Base-by-base conservation (phyloP, 2,797 vertebrate genomes). In the Brachyalestes nurse region DNA sequence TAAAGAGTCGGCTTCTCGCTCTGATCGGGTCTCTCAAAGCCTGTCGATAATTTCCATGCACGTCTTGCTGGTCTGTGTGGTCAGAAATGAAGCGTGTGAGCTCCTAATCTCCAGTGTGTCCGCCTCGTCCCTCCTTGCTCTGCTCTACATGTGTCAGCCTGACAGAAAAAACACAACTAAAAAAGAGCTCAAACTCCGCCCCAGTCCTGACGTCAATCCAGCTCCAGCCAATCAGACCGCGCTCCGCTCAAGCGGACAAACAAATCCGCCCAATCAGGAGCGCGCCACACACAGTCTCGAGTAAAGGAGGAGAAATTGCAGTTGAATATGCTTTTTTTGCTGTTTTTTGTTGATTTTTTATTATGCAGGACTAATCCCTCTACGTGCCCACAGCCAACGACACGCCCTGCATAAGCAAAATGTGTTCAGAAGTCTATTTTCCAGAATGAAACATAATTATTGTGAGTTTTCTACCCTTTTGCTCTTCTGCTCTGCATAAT, bases 61-160 rank as follows among this genome's bases (percentile, higher is more conserved):
- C 38, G 34, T n/a, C 58, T 53, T n/a, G 75, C 49, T 82, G 16
- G 80, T 66, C 14, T 42, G 79, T 9, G 65, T 14, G 65, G 17
- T 38, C 38, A 10, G 38, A n/a, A 45, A 21, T 12, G 40, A 21
- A 38, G 40, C n/a, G 65, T 67, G 65, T 45, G 38, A 14, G 19
- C 38, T 67, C 17, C 8, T 67, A 66, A 42, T 86, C 85, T 83
- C 83, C 67, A 73, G 84, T 67, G 79, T 34, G 34, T 34, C 34
- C 34, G 34, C 34, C 42, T 45, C 5, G 42, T 79, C 38, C 81
- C 81, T 75, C 81, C 23, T 80, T n/a, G 87, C 72, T 53, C 0
- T 89, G 90, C 88, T 94, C 92, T 93, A 95, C 97, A 96, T 97
- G 97, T 97, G 96, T 96, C 96, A 95, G 94, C 96, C 97, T 97